Base-by-base conservation (phyloP, 2,888 invertebrate genomes). In the Aporophyla nigra region DNA sequence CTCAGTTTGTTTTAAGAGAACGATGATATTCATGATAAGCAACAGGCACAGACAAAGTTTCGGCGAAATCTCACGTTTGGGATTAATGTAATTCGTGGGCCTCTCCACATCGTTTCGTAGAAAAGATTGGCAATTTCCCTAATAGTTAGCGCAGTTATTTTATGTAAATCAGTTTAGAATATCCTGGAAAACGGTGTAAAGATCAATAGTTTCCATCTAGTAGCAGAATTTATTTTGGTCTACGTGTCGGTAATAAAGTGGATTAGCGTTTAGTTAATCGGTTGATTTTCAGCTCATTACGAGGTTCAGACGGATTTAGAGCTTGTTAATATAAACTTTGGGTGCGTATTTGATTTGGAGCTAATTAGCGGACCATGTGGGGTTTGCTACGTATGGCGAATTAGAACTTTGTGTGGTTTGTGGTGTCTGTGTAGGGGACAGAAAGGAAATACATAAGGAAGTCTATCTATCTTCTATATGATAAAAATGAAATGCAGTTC, bases 201-300 rank as follows among this genome's bases (percentile, higher is more conserved):
- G 58, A 56, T 54, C 19, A 10, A 62, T 56, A 43, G 70, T 68
- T 71, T 49, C 46, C 53, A 49, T 43, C 24, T 24, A 12, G 68
- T 58, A 14, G 58, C 24, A 56, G 70, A 74, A 80, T 83, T 80
- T 83, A 80, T 83, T 77, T 51, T 40, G 68, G 80, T 74, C 33
- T 53, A 7, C 58, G 59, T 68, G 76, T 54, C 14, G 58, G 74
- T 61, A 76, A 75, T 79, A 69, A 56, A 71, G 51, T 65, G 53
- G 80, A 80, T 83, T 80, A 80, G 61, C 80, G 69, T 83, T 65
- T 71, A 59, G 71, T 74, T 77, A 80, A 74, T 69, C 73, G 73
- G 62, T 69, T 71, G 77, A 77, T 83, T 83, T 83, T 74, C 83
- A 65, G 74, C 74, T 74, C 83, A 80, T 83, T 77, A 71, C 49